phyloP scores from a whole-genome alignment of 2,888 invertebrate species.

The Ormyrus thymus region DNA sequence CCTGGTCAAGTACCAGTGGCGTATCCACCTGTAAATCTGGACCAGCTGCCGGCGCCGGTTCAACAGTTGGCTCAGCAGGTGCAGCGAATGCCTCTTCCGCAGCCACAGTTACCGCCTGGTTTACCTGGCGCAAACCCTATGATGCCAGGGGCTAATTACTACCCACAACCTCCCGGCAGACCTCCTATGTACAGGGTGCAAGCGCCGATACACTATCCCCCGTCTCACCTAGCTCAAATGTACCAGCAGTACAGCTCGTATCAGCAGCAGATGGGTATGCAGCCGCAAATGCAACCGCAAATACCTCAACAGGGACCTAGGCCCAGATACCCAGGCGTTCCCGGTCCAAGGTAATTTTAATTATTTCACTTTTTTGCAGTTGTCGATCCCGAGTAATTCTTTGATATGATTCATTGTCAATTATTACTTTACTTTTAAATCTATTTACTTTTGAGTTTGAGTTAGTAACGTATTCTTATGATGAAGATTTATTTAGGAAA shows the following conservation, averaged over 20 bases:
- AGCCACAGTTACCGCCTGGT: conserved; percentile 66
- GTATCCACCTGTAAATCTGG: conserved; percentile 70
- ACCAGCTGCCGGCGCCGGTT: conserved; percentile 72
- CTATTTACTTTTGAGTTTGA: too few relatives aligned
- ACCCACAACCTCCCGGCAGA: conserved; percentile 74
- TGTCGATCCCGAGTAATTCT: too few relatives aligned
- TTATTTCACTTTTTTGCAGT: not conserved
- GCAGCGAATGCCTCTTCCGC: conserved; percentile 72
- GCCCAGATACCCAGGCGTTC: conserved; percentile 58
- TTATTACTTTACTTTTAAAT: too few relatives aligned
- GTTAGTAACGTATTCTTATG: too few relatives aligned
- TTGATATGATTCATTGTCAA: too few relatives aligned
- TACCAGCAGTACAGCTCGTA: conserved; percentile 66
- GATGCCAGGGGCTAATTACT: conserved; percentile 70
- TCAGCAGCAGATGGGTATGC: conserved; percentile 64
- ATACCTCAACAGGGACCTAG: conserved; percentile 57
- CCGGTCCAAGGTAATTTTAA: conserved; percentile 57
- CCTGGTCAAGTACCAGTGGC: conserved; percentile 55
- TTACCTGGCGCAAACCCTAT: conserved; percentile 70
- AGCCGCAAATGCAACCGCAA: conserved; percentile 65
- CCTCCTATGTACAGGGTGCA: conserved; percentile 71
- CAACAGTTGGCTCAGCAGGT: conserved; percentile 74
- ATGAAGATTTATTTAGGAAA: too few relatives aligned
- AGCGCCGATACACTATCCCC: conserved; percentile 69
- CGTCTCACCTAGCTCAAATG: conserved; percentile 66